Evolutionary conservation across 2,797 vertebrate species (phyloP), one percentile per base, ranked within the genome.

Genomic region (Synaphobranchus kaupii): DNA sequence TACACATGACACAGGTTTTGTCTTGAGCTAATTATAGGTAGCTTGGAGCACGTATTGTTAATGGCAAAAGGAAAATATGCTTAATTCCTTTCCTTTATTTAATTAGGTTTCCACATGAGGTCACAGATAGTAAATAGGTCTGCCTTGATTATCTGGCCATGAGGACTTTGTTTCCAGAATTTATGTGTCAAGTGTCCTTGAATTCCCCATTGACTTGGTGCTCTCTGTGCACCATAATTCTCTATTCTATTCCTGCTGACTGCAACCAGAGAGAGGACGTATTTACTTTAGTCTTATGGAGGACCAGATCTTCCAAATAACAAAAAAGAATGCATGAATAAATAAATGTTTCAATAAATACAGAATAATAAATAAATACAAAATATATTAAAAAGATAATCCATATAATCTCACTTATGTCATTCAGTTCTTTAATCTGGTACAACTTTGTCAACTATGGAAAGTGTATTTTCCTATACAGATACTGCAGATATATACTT

Each of bases 81-180:
- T 34, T 13, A 0, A 28, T 31, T 8, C 10, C 9, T 71, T 71
- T 28, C 31, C 66, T 71, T 34, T 7, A 39, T 71, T 68, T 68
- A 68, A 68, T 71, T 71, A 10, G 68, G 9, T 68, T 68, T 68
- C 63, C 63, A 66, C 63, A 66, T 20, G 63, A 66, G 63, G 63
- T n/a, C 63, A 66, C 63, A 66, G 66, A 71, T 71, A 31, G 66
- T 71, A 28, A 34, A n/a, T 13, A n/a, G 9, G 31, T 71, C 68
- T 71, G 28, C 68, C 68, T 71, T 71, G 68, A 71, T 71, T 71
- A 71, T 71, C 68, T 71, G 28, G 68, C 13, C n/a, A 34, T 71
- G 68, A 71, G 68, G n/a, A 4, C 28, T 34, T 71, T 71, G 68
- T 71, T 71, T 71, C 68, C 68, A 71, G 68, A 71, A 71, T 34